These are phyloP conservation scores for Eulacestoma nigropectus DNA, from an alignment of 2,113 vertebrate species.

Conservation along the genomic window DNA sequence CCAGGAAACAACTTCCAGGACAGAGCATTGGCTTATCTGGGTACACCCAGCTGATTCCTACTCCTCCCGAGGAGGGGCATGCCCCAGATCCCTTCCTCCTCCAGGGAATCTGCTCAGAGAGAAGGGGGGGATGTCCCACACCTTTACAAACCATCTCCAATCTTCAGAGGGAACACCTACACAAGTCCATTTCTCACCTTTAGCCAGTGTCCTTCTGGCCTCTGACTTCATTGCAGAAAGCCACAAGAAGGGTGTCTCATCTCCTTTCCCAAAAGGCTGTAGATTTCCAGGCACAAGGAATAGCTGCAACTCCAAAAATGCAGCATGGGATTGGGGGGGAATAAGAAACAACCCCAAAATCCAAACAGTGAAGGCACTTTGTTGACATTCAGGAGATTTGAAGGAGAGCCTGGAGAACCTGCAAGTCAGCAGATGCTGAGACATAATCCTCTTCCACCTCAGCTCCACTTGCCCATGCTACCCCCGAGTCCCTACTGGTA, in stretches of 20 bases:
- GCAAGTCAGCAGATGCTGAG: neutral
- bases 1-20: neutral
- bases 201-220: neutral
- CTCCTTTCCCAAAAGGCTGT: neutral
- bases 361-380: too few relatives aligned
- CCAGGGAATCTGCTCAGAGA: neutral
- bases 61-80: rapidly evolving
- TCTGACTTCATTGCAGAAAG: neutral
- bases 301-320: neutral
- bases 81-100: neutral
- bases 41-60: neutral
- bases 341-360: neutral
- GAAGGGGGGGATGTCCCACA: neutral
- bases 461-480: neutral
- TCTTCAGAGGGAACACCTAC: neutral
- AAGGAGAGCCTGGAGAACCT: neutral
- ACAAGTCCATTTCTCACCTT: neutral
- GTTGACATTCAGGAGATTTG: neutral
- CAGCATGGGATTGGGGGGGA: rapidly evolving
- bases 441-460: neutral
- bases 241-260: neutral
- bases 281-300: neutral
- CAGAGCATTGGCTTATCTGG: rapidly evolving
- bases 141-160: neutral
- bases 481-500: rapidly evolving